Conservation (phyloP, 2,113 vertebrate species). For the Campylorhamphus procurvoides region DNA sequence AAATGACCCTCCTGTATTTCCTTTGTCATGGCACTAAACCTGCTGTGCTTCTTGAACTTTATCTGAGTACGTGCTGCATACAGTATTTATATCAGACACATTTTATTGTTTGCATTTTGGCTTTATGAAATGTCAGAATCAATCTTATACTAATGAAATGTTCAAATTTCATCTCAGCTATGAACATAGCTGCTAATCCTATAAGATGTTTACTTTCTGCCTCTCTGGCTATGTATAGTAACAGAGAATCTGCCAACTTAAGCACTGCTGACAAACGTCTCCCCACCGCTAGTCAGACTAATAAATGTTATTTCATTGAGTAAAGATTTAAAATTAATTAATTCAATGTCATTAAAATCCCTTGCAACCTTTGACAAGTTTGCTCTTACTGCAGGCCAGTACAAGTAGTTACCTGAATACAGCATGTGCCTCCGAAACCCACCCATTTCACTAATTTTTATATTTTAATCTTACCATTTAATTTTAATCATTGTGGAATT, state of each 20-base stretch:
- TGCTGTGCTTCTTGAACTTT: conserved; percentile 62
- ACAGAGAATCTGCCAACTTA: conserved; percentile 54
- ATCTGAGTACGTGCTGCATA: conserved; percentile 42
- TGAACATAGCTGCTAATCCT: conserved; percentile 60
- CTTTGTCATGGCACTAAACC: conserved; percentile 53
- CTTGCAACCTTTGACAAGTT: conserved; percentile 54
- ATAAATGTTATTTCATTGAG: conserved; percentile 64
- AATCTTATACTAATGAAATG: conserved; percentile 67
- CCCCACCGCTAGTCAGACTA: conserved; percentile 4
- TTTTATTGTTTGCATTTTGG: conserved; percentile 68
- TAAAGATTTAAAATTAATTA: conserved; percentile 63
- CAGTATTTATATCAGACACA: conserved; percentile 55
- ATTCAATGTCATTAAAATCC: conserved; percentile 62
- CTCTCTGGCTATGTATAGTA: conserved; percentile 62
- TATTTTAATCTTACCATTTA: background rate
- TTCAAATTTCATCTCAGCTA: conserved; percentile 67
- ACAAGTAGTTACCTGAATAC: background rate
- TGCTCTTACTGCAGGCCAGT: background rate
- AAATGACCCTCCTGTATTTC: conserved; percentile 46
- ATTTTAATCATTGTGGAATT: background rate
- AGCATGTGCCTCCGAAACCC: background rate
- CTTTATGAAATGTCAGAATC: conserved; percentile 71
- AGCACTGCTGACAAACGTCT: conserved; percentile 49
- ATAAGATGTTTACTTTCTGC: conserved; percentile 63
- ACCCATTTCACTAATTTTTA: background rate